Base-by-base conservation (phyloP, 2,113 vertebrate genomes). In the Hydropotes inermis region DNA sequence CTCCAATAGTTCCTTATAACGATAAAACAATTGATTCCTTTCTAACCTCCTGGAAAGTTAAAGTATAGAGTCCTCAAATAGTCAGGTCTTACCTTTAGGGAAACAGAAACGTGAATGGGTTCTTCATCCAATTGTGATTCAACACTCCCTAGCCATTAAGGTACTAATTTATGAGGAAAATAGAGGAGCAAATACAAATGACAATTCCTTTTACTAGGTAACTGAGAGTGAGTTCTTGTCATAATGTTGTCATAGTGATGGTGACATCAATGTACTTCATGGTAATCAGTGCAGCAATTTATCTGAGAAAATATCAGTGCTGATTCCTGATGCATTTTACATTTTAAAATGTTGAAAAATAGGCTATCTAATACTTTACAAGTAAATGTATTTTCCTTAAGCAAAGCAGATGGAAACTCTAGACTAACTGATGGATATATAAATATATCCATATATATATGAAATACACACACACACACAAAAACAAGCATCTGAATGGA, bases 171-270 rank as follows among this genome's bases (percentile, higher is more conserved):
- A 47, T 58, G 4, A 76, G 7, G 83, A 88, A 58, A 84, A 13
- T 7, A 97, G 45, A 98, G 57, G 21, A 3, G 92, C 70, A 98
- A 97, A 91, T 57, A 87, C 2, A 97, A 43, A 98, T 97, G 96
- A 98, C 97, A 98, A 91, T 98, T 98, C 87, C 67, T 98, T 98
- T 97, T 95, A 97, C 95, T 95, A 99, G 97, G 97, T 98, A 99
- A 97, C 97, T 97, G 95, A 83, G 96, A 98, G 94, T 98, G 98
- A 98, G 96, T 98, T 98, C 97, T 98, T 99, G 98, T 98, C 98
- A 98, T 97, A 98, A 98, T 98, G 99, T 99, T 99, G 99, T 99
- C 98, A 99, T 99, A 99, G 98, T 98, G 98, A 99, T 97, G 95
- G 98, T 99, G 98, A 98, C 98, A 98, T 99, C 98, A 98, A 87